Base-by-base conservation (phyloP, 2,797 vertebrate species). In the Apogon hyalosoma region DNA sequence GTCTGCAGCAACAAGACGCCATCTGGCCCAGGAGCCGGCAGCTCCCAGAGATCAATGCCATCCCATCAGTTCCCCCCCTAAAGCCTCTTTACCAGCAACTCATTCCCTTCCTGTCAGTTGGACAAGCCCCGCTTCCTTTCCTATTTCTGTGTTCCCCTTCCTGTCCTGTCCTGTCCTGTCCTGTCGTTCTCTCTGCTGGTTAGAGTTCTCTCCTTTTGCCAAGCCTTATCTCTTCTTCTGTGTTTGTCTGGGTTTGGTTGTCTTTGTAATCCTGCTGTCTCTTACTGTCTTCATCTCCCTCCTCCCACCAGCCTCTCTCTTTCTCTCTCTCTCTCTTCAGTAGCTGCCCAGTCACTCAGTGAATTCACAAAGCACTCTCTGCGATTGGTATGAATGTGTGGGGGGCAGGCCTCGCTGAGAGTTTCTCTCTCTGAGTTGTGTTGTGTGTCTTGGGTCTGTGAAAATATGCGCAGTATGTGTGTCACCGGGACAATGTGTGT, bases 1-100 rank as follows among this genome's bases (percentile, higher is more conserved):
- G 88, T 87, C 87, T 81, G 75, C 90, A 89, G 88, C 92, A 94
- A 80, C 90, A 91, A 85, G 91, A 92, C 85, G 90, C 93, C 93
- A 91, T 91, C 91, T 83, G 88, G 68, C 85, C 87, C 83, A 91
- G 48, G 75, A 88, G 78, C 62, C 71, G 69, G 82, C 89, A 82
- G 85, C 88, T 87, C 76, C 87, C 80, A 60, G 76, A 73, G 85
- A 89, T 88, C 86, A 87, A 79, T 79, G 85, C 90, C 87, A 92
- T 92, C 76, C 85, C 82, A 83, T 81, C 77, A 69, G 76, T 50
- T 57, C 42, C 77, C 64, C 39, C 9, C 54, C 50, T 52, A 68
- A 28, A 6, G 75, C 73, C 78, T 77, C 73, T 84, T 77, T 66
- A 80, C 84, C 67, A 86, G 69, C 86, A 72, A 73, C 49, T 82